Evolutionary conservation across 92 coral and sea anemone species (phyloP), one percentile per base, ranked within the genome.

Genomic region (Epizoanthus fatuus): DNA sequence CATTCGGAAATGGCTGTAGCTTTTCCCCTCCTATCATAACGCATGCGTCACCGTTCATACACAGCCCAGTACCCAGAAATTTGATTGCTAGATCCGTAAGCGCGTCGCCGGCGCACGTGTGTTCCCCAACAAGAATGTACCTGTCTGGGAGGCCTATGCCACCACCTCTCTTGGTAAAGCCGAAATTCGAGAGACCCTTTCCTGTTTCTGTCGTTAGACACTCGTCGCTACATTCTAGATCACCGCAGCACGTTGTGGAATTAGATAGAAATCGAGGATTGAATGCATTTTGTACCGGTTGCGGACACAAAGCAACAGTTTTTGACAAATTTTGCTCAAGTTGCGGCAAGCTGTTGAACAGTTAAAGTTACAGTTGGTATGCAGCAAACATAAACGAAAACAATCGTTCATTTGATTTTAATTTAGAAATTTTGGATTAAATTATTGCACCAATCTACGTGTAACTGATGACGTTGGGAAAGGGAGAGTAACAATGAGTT

Each of bases 291-390:
- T 97, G 99, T 81, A 97, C 97, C 45, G 77, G 81, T 69, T 97
- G 99, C 75, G 99, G 99, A 19, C 93, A 95, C 76, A 97, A 91
- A 75, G 87, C 90, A 49, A 87, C 87, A 81, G 79, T 90, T 38
- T 93, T 81, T 66, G 98, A 97, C 85, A 95, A 97, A 71, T 97
- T 95, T 80, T 97, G 99, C 68, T 92, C 98, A 16, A 84, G 84
- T 52, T 97, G 99, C 69, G 99, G 99, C 11, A 93, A 90, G 81
- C 14, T 69, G 13, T 64, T 60, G 56, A 60, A 77, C 82, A 77
- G n/a, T 44, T 77, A 60, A 76, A 76, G 67, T 54, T 32, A 25
- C 79, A 5, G 53, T 42, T 47, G 20, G 38, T 7, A 25, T 5
- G 35, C 32, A 6, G 25, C 32, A 47, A 14, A 20, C 6, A 64